Evolutionary conservation across 2,113 vertebrate genomes (phyloP).

Genomic region (Pelmatolapia mariae): DNA sequence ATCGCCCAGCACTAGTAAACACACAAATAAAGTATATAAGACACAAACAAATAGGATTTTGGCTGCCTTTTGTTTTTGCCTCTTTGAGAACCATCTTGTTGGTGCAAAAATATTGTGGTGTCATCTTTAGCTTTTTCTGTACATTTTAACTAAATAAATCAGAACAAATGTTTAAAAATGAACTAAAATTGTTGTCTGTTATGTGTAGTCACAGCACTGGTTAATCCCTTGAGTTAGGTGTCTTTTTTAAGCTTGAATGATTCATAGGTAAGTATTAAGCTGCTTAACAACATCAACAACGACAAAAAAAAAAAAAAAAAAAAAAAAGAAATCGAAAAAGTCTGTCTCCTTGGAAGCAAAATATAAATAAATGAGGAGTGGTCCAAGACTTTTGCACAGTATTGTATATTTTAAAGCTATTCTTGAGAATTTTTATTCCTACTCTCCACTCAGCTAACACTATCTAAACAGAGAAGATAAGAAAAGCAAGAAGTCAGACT

Average conservation of each 20-base stretch:
- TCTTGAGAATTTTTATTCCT: neutral
- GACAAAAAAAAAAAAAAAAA: neutral
- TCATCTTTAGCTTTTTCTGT: neutral
- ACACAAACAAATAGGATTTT: neutral
- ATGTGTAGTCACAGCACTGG: neutral
- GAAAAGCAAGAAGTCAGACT: neutral
- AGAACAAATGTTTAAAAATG: neutral
- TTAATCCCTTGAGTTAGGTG: neutral
- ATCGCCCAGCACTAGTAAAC: too few relatives aligned
- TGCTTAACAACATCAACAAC: neutral
- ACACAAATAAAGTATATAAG: neutral
- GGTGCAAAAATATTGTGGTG: neutral
- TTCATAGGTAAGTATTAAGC: neutral
- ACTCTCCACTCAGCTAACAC: neutral
- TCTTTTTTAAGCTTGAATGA: neutral
- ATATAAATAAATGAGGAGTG: neutral
- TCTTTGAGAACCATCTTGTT: neutral
- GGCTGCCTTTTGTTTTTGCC: neutral
- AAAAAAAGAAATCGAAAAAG: neutral
- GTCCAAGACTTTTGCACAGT: neutral
- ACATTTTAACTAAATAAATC: neutral
- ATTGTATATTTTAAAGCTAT: neutral
- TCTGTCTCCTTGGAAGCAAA: neutral
- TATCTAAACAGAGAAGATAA: neutral
- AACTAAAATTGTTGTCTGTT: neutral